phyloP scores from a whole-genome alignment of 2,888 invertebrate species.

The Megastigmus dorsalis region DNA sequence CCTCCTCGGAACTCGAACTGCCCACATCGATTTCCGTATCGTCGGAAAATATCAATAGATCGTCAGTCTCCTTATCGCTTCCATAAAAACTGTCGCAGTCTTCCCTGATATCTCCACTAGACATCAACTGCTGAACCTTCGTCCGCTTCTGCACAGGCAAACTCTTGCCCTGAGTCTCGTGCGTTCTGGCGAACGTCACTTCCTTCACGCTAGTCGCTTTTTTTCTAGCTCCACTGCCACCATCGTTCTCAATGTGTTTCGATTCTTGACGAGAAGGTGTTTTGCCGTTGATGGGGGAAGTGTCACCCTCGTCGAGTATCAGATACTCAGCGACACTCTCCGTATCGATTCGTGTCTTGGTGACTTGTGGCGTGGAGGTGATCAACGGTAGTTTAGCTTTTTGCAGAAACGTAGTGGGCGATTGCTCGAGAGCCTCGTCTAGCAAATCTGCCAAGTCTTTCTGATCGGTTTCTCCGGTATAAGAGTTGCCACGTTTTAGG shows the following conservation, averaged over 20 bases:
- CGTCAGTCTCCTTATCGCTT: slow-evolving; percentile 79
- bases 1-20: slow-evolving; percentile 73
- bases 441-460: slow-evolving; percentile 32
- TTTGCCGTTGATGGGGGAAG: slow-evolving; percentile 58
- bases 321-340: slow-evolving; percentile 69
- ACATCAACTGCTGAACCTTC: slow-evolving; percentile 27
- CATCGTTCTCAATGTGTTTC: slow-evolving; percentile 62
- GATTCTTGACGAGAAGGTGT: background rate
- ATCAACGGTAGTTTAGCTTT: background rate
- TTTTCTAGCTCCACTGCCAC: slow-evolving; percentile 68
- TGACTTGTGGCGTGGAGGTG: slow-evolving; percentile 34
- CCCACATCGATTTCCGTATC: slow-evolving; percentile 76
- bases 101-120: slow-evolving; percentile 64
- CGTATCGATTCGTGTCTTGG: slow-evolving; percentile 62
- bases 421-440: slow-evolving; percentile 37
- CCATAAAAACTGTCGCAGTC: slow-evolving; percentile 79
- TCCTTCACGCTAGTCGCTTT: slow-evolving; percentile 32
- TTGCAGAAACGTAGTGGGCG: slow-evolving; percentile 49
- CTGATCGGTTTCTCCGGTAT: slow-evolving; percentile 4
- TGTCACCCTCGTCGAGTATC: slow-evolving; percentile 68
- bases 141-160: slow-evolving; percentile 31
- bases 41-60: slow-evolving; percentile 79
- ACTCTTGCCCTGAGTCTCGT: background rate
- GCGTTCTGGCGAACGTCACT: slow-evolving; percentile 31
- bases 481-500: slow-evolving; percentile 18